These are phyloP conservation scores for Isotomurus palustris DNA, from an alignment of 2,888 invertebrate genomes.

Conservation along the genomic window DNA sequence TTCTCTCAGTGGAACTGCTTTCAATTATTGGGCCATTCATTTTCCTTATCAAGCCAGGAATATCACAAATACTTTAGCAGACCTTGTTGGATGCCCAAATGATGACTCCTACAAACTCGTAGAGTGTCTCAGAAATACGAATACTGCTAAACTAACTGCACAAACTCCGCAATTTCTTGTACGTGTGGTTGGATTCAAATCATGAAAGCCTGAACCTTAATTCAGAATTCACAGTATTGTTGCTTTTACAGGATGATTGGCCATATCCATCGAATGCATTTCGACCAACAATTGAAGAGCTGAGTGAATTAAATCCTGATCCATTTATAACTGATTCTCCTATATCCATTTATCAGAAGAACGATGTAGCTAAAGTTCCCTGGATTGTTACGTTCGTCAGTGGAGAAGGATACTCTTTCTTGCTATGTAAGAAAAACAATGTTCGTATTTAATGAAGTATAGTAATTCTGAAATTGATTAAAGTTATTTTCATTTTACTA, in stretches of 20 bases:
- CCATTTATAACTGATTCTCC: conserved; percentile 31
- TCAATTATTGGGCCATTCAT: conserved; percentile 33
- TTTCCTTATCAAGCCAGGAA: conserved; percentile 21
- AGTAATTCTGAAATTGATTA: background rate
- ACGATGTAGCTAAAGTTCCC: conserved; percentile 24
- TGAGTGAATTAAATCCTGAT: conserved; percentile 18
- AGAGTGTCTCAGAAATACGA: conserved; percentile 25
- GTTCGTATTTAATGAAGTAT: background rate
- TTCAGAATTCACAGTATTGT: too few relatives aligned
- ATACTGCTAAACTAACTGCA: conserved; percentile 30
- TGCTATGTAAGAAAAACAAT: conserved; percentile 18
- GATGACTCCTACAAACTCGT: conserved; percentile 17
- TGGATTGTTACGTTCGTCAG: conserved; percentile 24
- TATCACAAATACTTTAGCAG: conserved; percentile 23
- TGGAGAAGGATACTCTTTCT: conserved; percentile 27
- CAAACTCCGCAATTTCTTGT: conserved; percentile 26
- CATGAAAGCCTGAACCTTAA: background rate
- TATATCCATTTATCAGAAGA: conserved; percentile 19
- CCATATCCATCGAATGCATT: conserved; percentile 31
- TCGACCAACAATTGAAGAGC: conserved; percentile 23
- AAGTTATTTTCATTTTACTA: background rate
- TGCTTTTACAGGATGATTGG: conserved; percentile 23
- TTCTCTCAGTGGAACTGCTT: conserved; percentile 31
- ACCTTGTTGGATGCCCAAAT: conserved; percentile 24
- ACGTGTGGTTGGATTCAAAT: conserved; percentile 1